A percentile compares a stretch with the other conserved stretches of the same genome.
These are phyloP conservation scores for Melanotaenia pygmaea DNA, from an alignment of 2,797 vertebrate species.

Conservation along the genomic window DNA sequence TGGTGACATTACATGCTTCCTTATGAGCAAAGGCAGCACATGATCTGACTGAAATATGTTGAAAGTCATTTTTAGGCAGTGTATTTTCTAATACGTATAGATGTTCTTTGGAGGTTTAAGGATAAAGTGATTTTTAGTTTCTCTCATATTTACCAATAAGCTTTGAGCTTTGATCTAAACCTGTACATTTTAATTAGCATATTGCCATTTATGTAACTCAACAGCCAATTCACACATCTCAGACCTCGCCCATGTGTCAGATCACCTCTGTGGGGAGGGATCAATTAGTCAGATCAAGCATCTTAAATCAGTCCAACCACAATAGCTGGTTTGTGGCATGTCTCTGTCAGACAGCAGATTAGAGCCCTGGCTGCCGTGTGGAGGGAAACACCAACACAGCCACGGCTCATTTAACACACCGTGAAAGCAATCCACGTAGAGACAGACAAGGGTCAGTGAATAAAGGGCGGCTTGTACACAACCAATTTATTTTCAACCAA, in stretches of 20 bases:
- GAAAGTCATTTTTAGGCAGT: constrained; percentile 61
- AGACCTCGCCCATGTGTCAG: constrained; percentile 30
- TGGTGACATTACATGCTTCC: too few species aligned
- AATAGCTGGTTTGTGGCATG: constrained; percentile 70
- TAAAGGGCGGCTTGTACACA: constrained; percentile 65
- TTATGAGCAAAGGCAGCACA: too few species aligned
- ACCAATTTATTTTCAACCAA: constrained; percentile 76
- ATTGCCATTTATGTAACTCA: constrained; percentile 56
- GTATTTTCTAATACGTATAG: neutral
- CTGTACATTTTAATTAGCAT: constrained; percentile 43
- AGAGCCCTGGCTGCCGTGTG: constrained; percentile 41
- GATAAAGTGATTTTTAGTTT: constrained; percentile 43
- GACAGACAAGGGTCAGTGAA: constrained; percentile 76
- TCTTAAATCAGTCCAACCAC: constrained; percentile 71
- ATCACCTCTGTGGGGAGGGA: constrained; percentile 67
- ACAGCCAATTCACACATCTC: constrained; percentile 65
- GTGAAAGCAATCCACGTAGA: constrained; percentile 72
- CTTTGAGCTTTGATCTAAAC: constrained; percentile 31
- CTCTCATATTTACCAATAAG: constrained; percentile 46
- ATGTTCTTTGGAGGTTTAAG: constrained; percentile 60
- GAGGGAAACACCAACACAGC: constrained; percentile 74
- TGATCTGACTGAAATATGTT: constrained; percentile 72
- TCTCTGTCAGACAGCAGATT: constrained; percentile 68
- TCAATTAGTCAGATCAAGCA: constrained; percentile 71
- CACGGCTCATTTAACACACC: constrained; percentile 80